Evolutionary conservation across 2,888 invertebrate genomes (phyloP).

Genomic region (Andricus curvator): DNA sequence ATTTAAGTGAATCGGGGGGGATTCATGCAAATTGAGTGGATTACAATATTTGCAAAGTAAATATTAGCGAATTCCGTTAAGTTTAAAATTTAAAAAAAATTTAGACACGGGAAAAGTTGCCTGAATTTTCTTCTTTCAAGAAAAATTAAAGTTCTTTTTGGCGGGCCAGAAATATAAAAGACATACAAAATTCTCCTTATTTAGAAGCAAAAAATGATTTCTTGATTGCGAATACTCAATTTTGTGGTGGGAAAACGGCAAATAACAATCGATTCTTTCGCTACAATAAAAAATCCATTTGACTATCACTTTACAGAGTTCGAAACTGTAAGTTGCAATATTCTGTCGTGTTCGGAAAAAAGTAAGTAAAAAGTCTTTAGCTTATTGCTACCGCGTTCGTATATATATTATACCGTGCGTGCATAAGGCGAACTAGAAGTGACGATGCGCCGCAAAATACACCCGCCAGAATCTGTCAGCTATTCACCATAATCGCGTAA

Average conservation of each 20-base stretch:
- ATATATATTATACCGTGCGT: not conserved
- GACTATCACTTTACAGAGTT: slow-evolving; percentile 35
- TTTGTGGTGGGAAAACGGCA: slow-evolving; percentile 23
- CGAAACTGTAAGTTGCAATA: slow-evolving; percentile 7
- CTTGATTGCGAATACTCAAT: not conserved
- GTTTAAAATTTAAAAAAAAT: no score
- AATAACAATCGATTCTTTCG: not conserved
- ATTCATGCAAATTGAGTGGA: no score
- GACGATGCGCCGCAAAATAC: slow-evolving; percentile 53
- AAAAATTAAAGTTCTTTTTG: not conserved
- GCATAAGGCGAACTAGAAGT: slow-evolving; percentile 17
- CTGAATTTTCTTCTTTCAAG: not conserved
- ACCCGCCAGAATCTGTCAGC: slow-evolving; percentile 50
- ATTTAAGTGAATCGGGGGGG: no score
- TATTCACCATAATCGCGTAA: slow-evolving; percentile 31
- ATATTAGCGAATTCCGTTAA: no score
- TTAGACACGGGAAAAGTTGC: not conserved
- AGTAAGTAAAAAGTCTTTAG: slow-evolving; percentile 29
- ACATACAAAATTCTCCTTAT: not conserved
- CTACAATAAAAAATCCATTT: slow-evolving; percentile 27
- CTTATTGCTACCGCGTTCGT: slow-evolving; percentile 28
- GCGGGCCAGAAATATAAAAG: not conserved
- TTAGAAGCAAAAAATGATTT: not conserved
- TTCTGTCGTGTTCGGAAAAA: slow-evolving; percentile 19
- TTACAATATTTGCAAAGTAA: no score